Evolutionary conservation across 2,888 invertebrate species (phyloP).

Genomic region (Ormyrus thymus): DNA sequence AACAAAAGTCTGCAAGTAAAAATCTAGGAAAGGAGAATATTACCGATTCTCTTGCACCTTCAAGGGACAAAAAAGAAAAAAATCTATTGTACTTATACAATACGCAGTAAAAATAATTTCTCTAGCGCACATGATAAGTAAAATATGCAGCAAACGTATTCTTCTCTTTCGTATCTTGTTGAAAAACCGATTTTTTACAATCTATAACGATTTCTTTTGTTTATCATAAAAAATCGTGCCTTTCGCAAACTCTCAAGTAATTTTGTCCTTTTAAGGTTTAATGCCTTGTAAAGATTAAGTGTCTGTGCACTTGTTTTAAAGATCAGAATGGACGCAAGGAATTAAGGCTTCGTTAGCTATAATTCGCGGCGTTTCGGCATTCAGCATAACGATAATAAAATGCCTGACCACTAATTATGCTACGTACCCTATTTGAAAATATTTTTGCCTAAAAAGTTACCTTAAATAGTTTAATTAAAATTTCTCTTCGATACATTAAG

Average conservation of each 20-base stretch:
- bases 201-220: not conserved
- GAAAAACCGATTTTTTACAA: slow-evolving; percentile 20
- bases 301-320: slow-evolving; percentile 39
- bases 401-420: slow-evolving; percentile 43
- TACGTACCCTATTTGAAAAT: slow-evolving; percentile 26
- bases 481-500: not conserved
- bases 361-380: slow-evolving; percentile 41
- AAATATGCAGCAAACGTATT: slow-evolving; percentile 25
- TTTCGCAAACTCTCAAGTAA: slow-evolving; percentile 18
- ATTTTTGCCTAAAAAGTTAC: slow-evolving; percentile 39
- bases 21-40: slow-evolving; percentile 51
- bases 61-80: slow-evolving; percentile 32
- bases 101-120: slow-evolving; percentile 38
- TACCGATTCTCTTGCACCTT: slow-evolving; percentile 46
- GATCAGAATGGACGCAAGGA: slow-evolving; percentile 54
- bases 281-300: slow-evolving; percentile 43
- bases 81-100: slow-evolving; percentile 21
- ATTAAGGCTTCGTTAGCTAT: slow-evolving; percentile 46
- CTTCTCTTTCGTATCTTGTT: slow-evolving; percentile 25
- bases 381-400: slow-evolving; percentile 47
- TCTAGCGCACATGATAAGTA: slow-evolving; percentile 31
- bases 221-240: slow-evolving; percentile 22
- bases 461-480: no score
- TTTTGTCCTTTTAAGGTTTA: slow-evolving; percentile 43
- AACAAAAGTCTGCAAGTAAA: slow-evolving; percentile 47